These are phyloP conservation scores for Sciurus niger DNA, from an alignment of 2,113 vertebrate genomes.

Conservation along the genomic window DNA sequence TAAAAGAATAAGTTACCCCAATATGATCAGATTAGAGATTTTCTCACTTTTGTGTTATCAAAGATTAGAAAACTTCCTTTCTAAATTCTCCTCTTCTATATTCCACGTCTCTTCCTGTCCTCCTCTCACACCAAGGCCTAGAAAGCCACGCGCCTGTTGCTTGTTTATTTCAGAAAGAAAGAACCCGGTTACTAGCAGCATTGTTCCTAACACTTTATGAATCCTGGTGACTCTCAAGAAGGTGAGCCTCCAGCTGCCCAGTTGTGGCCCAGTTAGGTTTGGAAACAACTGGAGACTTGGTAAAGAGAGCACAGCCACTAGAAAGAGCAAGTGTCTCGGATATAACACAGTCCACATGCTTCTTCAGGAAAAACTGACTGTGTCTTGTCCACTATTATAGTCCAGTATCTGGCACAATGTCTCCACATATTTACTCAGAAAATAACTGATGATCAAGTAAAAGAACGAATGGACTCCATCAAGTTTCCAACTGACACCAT, in stretches of 20 bases:
- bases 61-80: slow-evolving; percentile 1
- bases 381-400: background rate
- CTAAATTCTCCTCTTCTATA: background rate
- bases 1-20: slow-evolving; percentile 8
- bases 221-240: background rate
- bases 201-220: background rate
- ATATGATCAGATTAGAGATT: background rate
- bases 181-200: background rate
- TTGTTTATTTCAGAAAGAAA: background rate
- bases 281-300: background rate
- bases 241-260: background rate
- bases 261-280: background rate
- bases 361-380: slow-evolving; percentile 3
- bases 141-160: background rate
- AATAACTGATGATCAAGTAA: background rate
- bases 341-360: background rate
- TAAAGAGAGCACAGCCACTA: background rate
- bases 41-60: background rate
- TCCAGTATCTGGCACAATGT: background rate
- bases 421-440: background rate
- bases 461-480: background rate
- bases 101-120: background rate
- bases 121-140: background rate
- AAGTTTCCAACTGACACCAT: background rate
- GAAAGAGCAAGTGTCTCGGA: background rate